Evolutionary conservation across 2,797 vertebrate species (phyloP), one percentile per base, ranked within the genome.

Genomic region (Sebastes taczanowskii): DNA sequence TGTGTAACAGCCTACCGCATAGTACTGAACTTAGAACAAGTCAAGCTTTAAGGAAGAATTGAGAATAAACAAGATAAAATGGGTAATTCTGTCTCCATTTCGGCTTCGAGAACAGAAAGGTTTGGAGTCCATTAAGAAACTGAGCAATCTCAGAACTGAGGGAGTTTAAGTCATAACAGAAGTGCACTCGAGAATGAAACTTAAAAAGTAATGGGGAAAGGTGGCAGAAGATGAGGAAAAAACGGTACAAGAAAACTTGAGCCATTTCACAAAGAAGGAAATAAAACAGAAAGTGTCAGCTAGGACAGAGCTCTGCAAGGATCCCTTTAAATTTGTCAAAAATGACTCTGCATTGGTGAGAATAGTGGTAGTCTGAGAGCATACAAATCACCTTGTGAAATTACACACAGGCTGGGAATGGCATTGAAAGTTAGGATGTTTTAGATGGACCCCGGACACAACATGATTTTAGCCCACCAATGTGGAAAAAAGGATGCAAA

Each of bases 141-240:
- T 1, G n/a, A 77, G 34, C 66, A 77, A 69, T 86, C 63, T 71
- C 34, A 59, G 65, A 84, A 35, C 59, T 65, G 58, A 35, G 58
- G 59, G 68, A 30, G 23, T 80, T 80, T 34, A 49, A 42, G 79
- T 68, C 22, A 74, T 71, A 69, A 74, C 58, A 56, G 34, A 23
- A 80, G 49, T 58, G 72, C 55, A 58, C 71, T 8, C 11, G 18
- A 86, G 74, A 82, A 77, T 63, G 71, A 68, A 81, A 80, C 69
- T 67, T 29, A 53, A 52, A 83, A 81, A 60, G 30, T 71, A 82
- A 82, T 73, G 23, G 56, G 68, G 72, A 71, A 71, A 74, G 13
- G 35, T 42, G 71, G 66, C 35, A 81, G 66, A 60, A 72, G 53
- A 84, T 58, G 72, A 64, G 46, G 4, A 59, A 55, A 58, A 2